Conservation (phyloP, 2,113 vertebrate species). For the Callorhinus ursinus region DNA sequence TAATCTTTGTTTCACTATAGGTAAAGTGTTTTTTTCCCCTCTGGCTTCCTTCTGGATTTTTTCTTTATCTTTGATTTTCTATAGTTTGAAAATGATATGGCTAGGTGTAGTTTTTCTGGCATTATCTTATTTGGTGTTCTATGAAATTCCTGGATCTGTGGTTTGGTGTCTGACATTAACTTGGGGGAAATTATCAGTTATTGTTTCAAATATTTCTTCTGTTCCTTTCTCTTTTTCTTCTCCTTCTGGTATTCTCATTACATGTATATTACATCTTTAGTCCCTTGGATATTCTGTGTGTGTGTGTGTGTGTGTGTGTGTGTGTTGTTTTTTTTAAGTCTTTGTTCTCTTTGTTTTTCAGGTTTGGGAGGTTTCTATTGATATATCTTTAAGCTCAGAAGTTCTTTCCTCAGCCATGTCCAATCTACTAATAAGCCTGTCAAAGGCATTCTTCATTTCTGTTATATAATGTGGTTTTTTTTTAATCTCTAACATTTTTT, state of each 20-base stretch:
- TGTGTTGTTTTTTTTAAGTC: not conserved
- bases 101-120: not conserved
- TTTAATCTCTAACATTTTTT: not conserved
- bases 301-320: too few species aligned
- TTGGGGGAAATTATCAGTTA: not conserved
- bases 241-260: not conserved
- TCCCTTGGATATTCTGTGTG: not conserved
- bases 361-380: not conserved
- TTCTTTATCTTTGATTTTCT: not conserved
- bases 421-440: not conserved
- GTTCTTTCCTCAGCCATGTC: not conserved
- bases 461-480: not conserved
- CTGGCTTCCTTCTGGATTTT: not conserved
- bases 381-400: not conserved
- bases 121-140: not conserved
- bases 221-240: not conserved
- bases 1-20: not conserved
- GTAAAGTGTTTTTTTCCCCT: not conserved
- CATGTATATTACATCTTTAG: not conserved
- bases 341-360: not conserved
- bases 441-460: not conserved
- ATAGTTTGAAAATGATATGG: not conserved
- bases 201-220: not conserved
- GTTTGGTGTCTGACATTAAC: not conserved
- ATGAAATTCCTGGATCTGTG: not conserved